Evolutionary conservation across 2,113 vertebrate species (phyloP).

Genomic region (Ancistrus triradiatus): DNA sequence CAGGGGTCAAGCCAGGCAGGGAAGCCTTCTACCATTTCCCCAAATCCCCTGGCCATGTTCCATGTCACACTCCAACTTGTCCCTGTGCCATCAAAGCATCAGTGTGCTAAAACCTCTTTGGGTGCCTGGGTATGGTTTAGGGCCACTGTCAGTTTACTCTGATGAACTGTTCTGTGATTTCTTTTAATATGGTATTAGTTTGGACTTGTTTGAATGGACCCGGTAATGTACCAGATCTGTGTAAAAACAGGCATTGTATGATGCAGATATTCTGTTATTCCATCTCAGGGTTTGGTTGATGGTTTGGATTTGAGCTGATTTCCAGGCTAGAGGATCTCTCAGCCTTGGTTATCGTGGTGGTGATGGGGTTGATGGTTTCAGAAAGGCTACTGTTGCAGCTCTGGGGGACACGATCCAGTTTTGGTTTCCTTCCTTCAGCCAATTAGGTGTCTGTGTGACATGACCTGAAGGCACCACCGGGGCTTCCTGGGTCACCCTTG

Average conservation of each 20-base stretch:
- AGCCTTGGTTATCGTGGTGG: not conserved
- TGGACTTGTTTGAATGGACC: not conserved
- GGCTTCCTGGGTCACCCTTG: too few species aligned
- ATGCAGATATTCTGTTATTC: slow-evolving; percentile 17
- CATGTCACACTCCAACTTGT: slow-evolving; percentile 4
- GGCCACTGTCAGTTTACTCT: too few species aligned
- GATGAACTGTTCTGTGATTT: not conserved
- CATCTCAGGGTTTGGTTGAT: slow-evolving; percentile 16
- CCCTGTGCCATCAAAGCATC: not conserved
- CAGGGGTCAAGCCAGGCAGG: slow-evolving; percentile 11
- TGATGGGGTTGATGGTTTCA: too few species aligned
- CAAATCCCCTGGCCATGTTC: slow-evolving; percentile 15
- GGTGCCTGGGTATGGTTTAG: too few species aligned
- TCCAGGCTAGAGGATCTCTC: slow-evolving; percentile 19
- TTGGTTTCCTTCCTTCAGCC: too few species aligned
- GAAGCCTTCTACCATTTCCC: slow-evolving; percentile 9
- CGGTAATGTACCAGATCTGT: not conserved
- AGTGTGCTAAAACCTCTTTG: not conserved
- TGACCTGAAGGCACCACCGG: too few species aligned
- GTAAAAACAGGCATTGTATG: not conserved
- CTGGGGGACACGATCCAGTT: too few species aligned
- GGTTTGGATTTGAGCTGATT: slow-evolving; percentile 25
- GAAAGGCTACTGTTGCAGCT: too few species aligned
- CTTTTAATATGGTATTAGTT: not conserved
- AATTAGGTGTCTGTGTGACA: too few species aligned